Percentiles rank a stretch among this genome's conserved stretches.
Conservation (phyloP, 2,888 invertebrate species). For the Ophion slaviceki region DNA sequence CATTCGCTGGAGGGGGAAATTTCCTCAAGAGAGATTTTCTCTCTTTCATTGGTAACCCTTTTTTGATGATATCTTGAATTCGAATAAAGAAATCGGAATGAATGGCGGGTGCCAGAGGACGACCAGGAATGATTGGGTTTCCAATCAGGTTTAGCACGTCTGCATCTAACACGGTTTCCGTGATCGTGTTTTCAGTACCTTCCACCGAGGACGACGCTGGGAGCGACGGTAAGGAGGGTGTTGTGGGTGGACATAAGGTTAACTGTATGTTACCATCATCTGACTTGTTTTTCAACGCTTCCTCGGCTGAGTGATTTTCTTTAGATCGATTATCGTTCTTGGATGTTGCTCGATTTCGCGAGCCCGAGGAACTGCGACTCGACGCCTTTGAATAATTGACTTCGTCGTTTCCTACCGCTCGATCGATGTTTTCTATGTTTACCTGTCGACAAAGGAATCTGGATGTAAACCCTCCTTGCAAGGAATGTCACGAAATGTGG, state of each 20-base stretch:
- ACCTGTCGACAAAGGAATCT: conserved; percentile 5
- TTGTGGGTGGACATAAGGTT: not conserved
- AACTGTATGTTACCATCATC: not conserved
- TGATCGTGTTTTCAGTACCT: not conserved
- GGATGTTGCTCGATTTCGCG: not conserved
- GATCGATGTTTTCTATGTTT: conserved; percentile 9
- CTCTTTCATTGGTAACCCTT: conserved; percentile 53
- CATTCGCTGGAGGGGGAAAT: conserved; percentile 49
- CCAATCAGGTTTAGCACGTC: conserved; percentile 3
- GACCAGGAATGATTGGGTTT: not conserved
- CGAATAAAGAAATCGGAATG: conserved; percentile 9
- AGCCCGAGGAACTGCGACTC: not conserved
- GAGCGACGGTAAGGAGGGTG: not conserved
- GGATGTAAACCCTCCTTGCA: not conserved
- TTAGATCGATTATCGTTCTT: not conserved
- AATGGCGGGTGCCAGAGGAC: not conserved
- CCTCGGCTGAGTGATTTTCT: not conserved
- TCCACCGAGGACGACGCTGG: conserved; percentile 1
- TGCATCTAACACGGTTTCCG: conserved; percentile 8
- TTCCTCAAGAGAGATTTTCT: conserved; percentile 38
- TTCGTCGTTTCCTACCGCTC: not conserved
- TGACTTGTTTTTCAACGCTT: not conserved
- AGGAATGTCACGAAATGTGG: too few species aligned
- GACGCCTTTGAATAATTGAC: not conserved
- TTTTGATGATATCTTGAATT: conserved; percentile 54